Evolutionary conservation across 2,113 vertebrate genomes (phyloP).

Genomic region (Ploceus nigricollis): DNA sequence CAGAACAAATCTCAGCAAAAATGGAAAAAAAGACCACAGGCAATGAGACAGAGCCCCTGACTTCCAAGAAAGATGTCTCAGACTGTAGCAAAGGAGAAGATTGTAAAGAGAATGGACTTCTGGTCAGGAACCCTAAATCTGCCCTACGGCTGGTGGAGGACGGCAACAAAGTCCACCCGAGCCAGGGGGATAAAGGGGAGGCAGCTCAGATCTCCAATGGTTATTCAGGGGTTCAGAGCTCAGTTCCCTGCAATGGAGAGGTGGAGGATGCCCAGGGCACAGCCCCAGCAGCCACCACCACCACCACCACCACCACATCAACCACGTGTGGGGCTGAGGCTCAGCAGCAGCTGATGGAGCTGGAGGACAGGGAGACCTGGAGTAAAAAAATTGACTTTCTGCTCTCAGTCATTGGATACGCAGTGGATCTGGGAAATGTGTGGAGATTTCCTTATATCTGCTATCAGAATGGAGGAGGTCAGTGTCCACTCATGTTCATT

Average conservation of each 20-base stretch:
- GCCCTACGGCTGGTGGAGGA: conserved; percentile 40
- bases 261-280: conserved; percentile 50
- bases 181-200: conserved; percentile 66
- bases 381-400: conserved; percentile 98
- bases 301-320: conserved; percentile 82
- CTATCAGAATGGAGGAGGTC: conserved; percentile 98
- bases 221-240: conserved; percentile 80
- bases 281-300: conserved; percentile 78
- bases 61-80: conserved; percentile 56
- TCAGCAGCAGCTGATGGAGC: conserved; percentile 56
- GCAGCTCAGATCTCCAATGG: conserved; percentile 85
- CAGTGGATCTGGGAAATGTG: conserved; percentile 95
- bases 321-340: conserved; percentile 70
- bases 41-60: conserved; percentile 71
- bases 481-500: conserved; percentile 44
- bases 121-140: conserved; percentile 65
- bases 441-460: conserved; percentile 99
- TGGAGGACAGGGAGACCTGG: conserved; percentile 87
- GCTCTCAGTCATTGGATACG: conserved; percentile 94
- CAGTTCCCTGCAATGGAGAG: conserved; percentile 56
- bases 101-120: conserved; percentile 77
- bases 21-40: conserved; percentile 86
- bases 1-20: neutral
- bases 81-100: conserved; percentile 71
- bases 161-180: conserved; percentile 30